Conservation (phyloP, 2,888 invertebrate genomes). For the Drosophila trichaetosa region DNA sequence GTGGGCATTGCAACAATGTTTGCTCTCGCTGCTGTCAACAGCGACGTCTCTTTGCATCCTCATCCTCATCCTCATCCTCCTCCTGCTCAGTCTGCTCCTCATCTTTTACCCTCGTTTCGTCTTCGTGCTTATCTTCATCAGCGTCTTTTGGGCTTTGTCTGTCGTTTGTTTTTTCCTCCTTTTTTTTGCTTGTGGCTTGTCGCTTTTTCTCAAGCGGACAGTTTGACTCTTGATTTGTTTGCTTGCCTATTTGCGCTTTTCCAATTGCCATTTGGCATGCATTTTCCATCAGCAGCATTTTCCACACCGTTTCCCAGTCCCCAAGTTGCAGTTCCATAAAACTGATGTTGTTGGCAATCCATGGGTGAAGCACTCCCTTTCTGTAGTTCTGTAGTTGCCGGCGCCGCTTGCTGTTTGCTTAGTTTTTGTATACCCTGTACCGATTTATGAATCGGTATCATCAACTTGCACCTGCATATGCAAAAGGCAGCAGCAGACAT, state of each 20-base stretch:
- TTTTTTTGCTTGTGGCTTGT: slow-evolving; percentile 29
- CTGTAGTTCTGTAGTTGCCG: slow-evolving; percentile 25
- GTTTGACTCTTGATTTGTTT: slow-evolving; percentile 54
- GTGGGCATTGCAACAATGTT: slow-evolving; percentile 57
- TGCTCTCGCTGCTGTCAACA: slow-evolving; percentile 58
- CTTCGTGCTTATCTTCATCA: slow-evolving; percentile 18
- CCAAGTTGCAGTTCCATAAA: slow-evolving; percentile 14
- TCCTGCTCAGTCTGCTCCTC: background rate
- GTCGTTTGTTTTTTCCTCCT: slow-evolving; percentile 17
- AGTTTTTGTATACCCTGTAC: slow-evolving; percentile 1
- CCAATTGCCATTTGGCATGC: slow-evolving; percentile 57
- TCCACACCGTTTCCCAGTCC: slow-evolving; percentile 46
- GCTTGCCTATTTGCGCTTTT: slow-evolving; percentile 59
- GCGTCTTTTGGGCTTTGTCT: slow-evolving; percentile 21
- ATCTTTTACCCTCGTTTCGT: slow-evolving; percentile 11
- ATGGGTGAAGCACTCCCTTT: slow-evolving; percentile 42
- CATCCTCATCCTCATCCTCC: background rate
- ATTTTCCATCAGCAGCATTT: slow-evolving; percentile 58
- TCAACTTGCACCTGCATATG: background rate
- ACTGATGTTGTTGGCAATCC: slow-evolving; percentile 58
- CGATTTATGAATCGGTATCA: background rate
- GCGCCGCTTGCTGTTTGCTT: slow-evolving; percentile 39
- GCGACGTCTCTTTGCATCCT: slow-evolving; percentile 45
- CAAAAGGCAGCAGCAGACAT: background rate
- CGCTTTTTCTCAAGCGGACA: slow-evolving; percentile 24